Base-by-base conservation (phyloP, 2,888 invertebrate genomes). In the Leptura quadrifasciata region DNA sequence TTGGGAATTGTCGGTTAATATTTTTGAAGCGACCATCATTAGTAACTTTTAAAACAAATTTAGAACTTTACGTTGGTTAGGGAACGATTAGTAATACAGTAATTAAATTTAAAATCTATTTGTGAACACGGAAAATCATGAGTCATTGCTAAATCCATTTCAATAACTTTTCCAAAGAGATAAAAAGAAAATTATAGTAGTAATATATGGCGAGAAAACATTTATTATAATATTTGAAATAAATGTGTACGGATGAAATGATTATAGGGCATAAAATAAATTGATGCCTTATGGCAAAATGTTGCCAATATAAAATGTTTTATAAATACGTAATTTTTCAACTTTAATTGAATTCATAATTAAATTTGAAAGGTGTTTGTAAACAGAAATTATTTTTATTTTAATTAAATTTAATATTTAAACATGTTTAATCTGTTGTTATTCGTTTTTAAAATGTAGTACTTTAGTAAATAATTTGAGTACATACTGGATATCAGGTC, bases 21-120 rank as follows among this genome's bases (percentile, higher is more conserved):
- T 47, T 47, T 47, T n/a, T n/a, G 2, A n/a, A 47, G 17, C 3
- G 17, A n/a, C 2, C 17, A 47, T 47, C 15, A 47, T 47, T 47
- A n/a, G 5, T 47, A 47, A 47, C 4, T 47, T 47, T 47, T 47
- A 5, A 3, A 15, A 39, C 12, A 39, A 47, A 47, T n/a, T 6
- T 47, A 47, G 15, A n/a, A 3, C n/a, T 47, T 47, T n/a, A n/a
- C n/a, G n/a, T 47, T 4, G 47, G 47, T 47, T 12, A 47, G 3
- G 47, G 2, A n/a, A 39, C 6, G 10, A 47, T n/a, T 47, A 47
- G 47, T 12, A 47, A 47, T 47, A 47, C 1, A n/a, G n/a, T 3
- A 31, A 31, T n/a, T 47, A 47, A 47, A n/a, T 47, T 47, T 47
- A 47, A 47, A n/a, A n/a, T n/a, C 47, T 47, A n/a, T 47, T 47